phyloP scores from a whole-genome alignment of 2,113 vertebrate genomes.

The Oryzias curvinotus region DNA sequence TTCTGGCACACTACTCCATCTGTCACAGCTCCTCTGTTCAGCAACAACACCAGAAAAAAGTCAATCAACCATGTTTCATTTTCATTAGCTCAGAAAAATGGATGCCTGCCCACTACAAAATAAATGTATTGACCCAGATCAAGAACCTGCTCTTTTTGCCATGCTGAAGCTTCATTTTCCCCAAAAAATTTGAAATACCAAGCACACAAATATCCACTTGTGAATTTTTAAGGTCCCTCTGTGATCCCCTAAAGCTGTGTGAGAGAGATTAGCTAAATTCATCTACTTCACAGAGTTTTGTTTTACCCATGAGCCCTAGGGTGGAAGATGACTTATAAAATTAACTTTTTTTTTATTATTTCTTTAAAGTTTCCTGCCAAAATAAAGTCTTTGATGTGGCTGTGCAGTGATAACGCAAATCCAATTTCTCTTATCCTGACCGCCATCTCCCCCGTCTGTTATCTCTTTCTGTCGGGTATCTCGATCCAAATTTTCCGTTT shows the following conservation, averaged over 20 bases:
- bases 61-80: no score
- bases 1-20: no score
- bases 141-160: no score
- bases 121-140: no score
- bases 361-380: constrained; percentile 40
- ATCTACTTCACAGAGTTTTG: constrained; percentile 64
- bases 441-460: constrained; percentile 16
- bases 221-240: constrained; percentile 28
- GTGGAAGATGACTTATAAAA: constrained; percentile 59
- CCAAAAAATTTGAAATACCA: no score
- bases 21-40: no score
- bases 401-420: constrained; percentile 40
- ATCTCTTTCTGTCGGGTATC: constrained; percentile 10
- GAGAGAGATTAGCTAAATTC: constrained; percentile 65
- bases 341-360: constrained; percentile 41
- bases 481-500: constrained; percentile 22
- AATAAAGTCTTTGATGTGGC: constrained; percentile 53
- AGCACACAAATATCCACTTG: not conserved
- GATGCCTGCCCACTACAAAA: no score
- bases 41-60: no score
- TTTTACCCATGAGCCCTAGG: constrained; percentile 64
- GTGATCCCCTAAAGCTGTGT: constrained; percentile 55
- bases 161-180: no score
- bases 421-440: constrained; percentile 50
- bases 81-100: no score